Evolutionary conservation across 1,140 invertebrate genomes (phyloP).

Genomic region (Maconellicoccus hirsutus): DNA sequence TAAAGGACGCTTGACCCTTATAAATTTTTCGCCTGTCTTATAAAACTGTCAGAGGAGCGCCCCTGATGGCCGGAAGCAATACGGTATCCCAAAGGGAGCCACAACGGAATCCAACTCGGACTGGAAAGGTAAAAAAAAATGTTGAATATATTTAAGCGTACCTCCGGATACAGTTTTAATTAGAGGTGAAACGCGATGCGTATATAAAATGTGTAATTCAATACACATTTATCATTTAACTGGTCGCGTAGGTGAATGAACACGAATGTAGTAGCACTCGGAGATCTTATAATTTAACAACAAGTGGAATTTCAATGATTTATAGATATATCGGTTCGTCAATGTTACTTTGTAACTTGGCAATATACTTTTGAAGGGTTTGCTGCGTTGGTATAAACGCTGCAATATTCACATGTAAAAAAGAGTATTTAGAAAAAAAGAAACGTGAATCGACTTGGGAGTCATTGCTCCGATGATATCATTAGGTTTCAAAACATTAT

Average conservation of each 20-base stretch:
- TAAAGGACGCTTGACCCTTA: background rate
- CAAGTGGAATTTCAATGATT: conserved; percentile 12
- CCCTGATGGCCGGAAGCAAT: background rate
- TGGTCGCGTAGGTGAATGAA: conserved; percentile 14
- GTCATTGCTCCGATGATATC: too few species aligned
- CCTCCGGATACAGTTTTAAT: background rate
- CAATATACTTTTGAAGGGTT: too few species aligned
- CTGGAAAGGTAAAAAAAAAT: background rate
- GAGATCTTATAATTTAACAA: conserved; percentile 16
- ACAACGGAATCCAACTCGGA: too few species aligned
- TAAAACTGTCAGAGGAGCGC: background rate
- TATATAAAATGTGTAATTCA: conserved; percentile 10
- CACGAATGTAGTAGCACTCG: conserved; percentile 19
- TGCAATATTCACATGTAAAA: too few species aligned
- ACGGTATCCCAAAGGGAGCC: background rate
- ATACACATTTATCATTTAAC: conserved; percentile 17
- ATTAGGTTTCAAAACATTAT: too few species aligned
- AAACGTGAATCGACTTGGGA: too few species aligned
- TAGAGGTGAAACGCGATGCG: background rate
- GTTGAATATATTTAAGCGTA: background rate
- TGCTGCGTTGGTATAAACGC: too few species aligned
- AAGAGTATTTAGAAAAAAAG: too few species aligned
- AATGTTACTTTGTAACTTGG: background rate
- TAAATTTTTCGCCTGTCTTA: background rate
- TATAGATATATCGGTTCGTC: background rate